phyloP scores from a whole-genome alignment of 2,888 invertebrate genomes.

The Globia sparganii region DNA sequence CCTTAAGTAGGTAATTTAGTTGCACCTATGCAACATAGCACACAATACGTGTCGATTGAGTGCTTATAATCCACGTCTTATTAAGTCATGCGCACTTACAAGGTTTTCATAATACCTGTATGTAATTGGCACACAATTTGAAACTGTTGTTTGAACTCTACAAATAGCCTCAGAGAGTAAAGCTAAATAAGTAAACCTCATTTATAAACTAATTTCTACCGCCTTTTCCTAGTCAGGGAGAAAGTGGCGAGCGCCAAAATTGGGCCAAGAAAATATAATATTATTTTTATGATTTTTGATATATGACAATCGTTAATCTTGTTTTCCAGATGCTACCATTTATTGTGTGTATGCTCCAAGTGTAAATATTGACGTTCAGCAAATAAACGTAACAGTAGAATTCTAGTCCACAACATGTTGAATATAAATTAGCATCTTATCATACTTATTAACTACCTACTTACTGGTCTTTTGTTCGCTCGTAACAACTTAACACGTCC shows the following conservation, averaged over 20 bases:
- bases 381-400: slow-evolving; percentile 51
- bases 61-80: slow-evolving; percentile 32
- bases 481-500: slow-evolving; percentile 51
- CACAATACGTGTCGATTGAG: slow-evolving; percentile 27
- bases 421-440: slow-evolving; percentile 61
- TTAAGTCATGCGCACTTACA: slow-evolving; percentile 40
- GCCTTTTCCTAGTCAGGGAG: slow-evolving; percentile 20
- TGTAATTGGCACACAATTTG: slow-evolving; percentile 44
- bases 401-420: slow-evolving; percentile 55
- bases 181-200: slow-evolving; percentile 28
- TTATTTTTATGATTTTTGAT: slow-evolving; percentile 4
- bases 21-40: background rate
- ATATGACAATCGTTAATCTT: slow-evolving; percentile 7
- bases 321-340: background rate
- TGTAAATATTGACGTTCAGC: slow-evolving; percentile 31
- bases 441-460: slow-evolving; percentile 52
- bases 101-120: slow-evolving; percentile 42
- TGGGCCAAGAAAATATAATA: background rate
- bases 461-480: slow-evolving; percentile 56
- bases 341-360: slow-evolving; percentile 15
- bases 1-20: slow-evolving; percentile 16
- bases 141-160: slow-evolving; percentile 46
- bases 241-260: slow-evolving; percentile 11
- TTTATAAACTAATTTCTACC: slow-evolving; percentile 42
- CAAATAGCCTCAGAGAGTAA: slow-evolving; percentile 28